phyloP scores from a whole-genome alignment of 2,888 invertebrate species.

The Phortica magna region DNA sequence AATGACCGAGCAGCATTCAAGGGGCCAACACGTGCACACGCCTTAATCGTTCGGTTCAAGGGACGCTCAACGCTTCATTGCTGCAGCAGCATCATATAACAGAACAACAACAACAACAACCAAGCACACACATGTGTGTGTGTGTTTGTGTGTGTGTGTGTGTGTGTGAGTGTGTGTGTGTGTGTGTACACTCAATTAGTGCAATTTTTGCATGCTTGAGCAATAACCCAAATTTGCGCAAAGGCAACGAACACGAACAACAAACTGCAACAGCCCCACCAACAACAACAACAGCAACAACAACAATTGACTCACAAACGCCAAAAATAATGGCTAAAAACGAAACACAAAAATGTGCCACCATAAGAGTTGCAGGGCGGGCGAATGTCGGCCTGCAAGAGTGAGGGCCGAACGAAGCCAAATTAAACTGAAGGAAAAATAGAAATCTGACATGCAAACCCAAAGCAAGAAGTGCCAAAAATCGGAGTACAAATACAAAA shows the following conservation, averaged over 20 bases:
- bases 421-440: too few relatives aligned
- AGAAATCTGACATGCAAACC: neutral
- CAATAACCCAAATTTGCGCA: conserved; percentile 29
- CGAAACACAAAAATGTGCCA: neutral
- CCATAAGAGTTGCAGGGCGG: neutral
- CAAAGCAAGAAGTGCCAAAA: conserved; percentile 20
- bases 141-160: too few relatives aligned
- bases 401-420: neutral
- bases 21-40: neutral
- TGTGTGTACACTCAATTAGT: conserved; percentile 23
- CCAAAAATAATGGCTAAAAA: neutral
- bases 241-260: conserved; percentile 26
- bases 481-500: neutral
- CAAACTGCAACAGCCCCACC: neutral
- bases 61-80: neutral
- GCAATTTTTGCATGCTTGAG: conserved; percentile 34
- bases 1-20: conserved; percentile 1
- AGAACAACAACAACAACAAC: neutral
- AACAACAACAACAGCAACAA: neutral
- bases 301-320: neutral
- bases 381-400: neutral
- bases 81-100: neutral
- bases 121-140: too few relatives aligned
- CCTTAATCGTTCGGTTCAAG: neutral
- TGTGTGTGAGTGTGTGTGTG: too few relatives aligned